Base-by-base conservation (phyloP, 2,113 vertebrate genomes). In the Onychostruthus taczanowskii region DNA sequence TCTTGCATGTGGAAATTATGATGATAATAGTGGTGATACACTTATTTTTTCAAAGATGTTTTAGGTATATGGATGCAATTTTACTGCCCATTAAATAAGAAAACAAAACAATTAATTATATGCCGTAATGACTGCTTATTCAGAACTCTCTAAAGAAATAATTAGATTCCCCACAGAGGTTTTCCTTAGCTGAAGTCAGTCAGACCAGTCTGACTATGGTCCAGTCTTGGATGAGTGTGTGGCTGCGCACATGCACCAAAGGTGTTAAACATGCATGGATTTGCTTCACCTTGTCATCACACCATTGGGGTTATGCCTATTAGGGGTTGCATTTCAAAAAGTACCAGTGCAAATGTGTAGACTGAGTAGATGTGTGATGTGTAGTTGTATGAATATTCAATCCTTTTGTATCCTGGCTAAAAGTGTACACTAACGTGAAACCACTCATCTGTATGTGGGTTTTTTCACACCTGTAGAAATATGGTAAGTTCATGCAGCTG, bases 401-500 rank as follows among this genome's bases (percentile, higher is more conserved):
- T 63, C 18, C 13, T 27, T 87, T 58, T 78, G 16, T 31, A 19
- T 37, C 35, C 49, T 87, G 69, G 30, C 11, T 84, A 12, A 28
- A 16, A 13, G 17, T 68, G 10, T 56, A 30, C 24, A 3, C 31
- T 68, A 26, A 26, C 30, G 58, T 19, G 68, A 69, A 87, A 52
- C 4, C 3, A 6, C 31, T 66, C 24, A 14, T 23, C 31, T 52
- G 7, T 19, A 24, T 0, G 2, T 11, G 43, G 23, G 11, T 27
- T 61, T 78, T 81, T 41, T 44, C 68, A 76, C 1, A 2, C 23
- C 53, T 79, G 19, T 58, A 56, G 49, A 53, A 68, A 61, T 72
- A 33, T 46, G 24, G 6, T 24, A 70, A 52, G 15, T 84, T 84
- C 30, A 28, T 35, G 58, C 41, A 61, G 8, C 18, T 37, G 3